phyloP scores from a whole-genome alignment of 1,140 invertebrate species.

The Lordiphosa collinella region DNA sequence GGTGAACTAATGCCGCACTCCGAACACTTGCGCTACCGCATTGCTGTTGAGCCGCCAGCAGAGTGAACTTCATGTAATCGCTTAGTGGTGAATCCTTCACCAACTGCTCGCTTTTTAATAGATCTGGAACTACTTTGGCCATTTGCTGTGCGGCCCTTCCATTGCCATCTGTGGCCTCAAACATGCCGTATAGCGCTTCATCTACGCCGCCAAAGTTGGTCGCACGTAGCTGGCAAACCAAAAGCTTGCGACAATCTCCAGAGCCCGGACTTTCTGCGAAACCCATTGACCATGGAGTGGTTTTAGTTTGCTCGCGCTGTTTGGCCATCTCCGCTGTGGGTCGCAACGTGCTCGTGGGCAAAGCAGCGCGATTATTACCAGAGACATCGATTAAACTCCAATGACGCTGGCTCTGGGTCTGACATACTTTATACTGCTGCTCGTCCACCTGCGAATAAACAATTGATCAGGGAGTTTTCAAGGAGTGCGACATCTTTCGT shows the following conservation, averaged over 20 bases:
- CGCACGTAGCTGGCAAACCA: conserved; percentile 87
- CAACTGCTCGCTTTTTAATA: conserved; percentile 89
- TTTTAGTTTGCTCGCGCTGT: conserved; percentile 82
- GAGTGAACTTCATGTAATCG: conserved; percentile 91
- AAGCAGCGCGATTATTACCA: conserved; percentile 85
- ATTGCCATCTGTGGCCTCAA: conserved; percentile 88
- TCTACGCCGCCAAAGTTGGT: conserved; percentile 84
- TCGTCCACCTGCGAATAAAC: conserved; percentile 83
- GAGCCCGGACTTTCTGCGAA: conserved; percentile 90
- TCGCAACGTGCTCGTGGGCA: conserved; percentile 82
- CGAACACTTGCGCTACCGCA: conserved; percentile 85
- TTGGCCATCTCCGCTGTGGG: conserved; percentile 62
- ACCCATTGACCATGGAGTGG: conserved; percentile 87
- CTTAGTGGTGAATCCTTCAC: conserved; percentile 86
- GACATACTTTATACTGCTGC: conserved; percentile 88
- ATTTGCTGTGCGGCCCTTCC: conserved; percentile 80
- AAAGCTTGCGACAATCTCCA: conserved; percentile 83
- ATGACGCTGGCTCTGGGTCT: conserved; percentile 85
- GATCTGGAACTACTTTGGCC: conserved; percentile 86
- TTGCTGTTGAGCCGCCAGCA: conserved; percentile 87
- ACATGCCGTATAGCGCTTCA: conserved; percentile 90
- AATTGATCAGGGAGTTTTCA: too few relatives aligned
- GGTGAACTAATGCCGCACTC: conserved; percentile 86
- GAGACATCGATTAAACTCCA: conserved; percentile 91
- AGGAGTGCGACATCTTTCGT: too few relatives aligned